A percentile compares a stretch with the other conserved stretches of the same genome.
These are phyloP conservation scores for Melanotaenia trifasciata DNA, from an alignment of 2,797 vertebrate species.

Conservation along the genomic window DNA sequence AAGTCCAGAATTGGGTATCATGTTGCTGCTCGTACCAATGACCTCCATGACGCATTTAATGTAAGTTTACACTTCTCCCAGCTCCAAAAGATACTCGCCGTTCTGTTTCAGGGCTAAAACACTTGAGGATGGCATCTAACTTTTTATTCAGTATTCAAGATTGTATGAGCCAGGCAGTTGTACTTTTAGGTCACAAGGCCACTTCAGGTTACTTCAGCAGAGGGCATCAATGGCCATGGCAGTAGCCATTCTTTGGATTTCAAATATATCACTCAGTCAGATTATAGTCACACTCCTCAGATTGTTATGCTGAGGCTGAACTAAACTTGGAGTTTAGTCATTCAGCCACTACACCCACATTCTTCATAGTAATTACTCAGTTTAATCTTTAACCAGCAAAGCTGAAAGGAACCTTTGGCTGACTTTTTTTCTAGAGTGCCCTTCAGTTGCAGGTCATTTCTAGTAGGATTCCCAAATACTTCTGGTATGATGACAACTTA, in stretches of 20 bases:
- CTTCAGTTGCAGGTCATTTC: not conserved
- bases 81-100: not conserved
- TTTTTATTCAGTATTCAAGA: not conserved
- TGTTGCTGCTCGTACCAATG: not conserved
- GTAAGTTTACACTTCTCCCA: not conserved
- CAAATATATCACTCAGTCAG: not conserved
- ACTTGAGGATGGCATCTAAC: not conserved
- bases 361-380: not conserved
- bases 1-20: slow-evolving; percentile 32
- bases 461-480: not conserved
- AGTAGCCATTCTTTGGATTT: not conserved
- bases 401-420: not conserved
- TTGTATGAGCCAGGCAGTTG: not conserved
- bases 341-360: not conserved
- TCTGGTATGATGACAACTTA: not conserved
- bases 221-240: not conserved
- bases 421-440: not conserved
- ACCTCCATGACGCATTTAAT: slow-evolving; percentile 5
- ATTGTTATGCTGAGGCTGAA: not conserved
- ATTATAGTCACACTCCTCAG: not conserved
- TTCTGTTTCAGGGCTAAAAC: not conserved
- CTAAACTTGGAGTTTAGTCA: not conserved
- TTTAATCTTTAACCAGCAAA: slow-evolving; percentile 11
- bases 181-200: slow-evolving; percentile 19
- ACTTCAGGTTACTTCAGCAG: not conserved